Evolutionary conservation across 2,113 vertebrate genomes (phyloP).

Genomic region (Oreochromis aureus): DNA sequence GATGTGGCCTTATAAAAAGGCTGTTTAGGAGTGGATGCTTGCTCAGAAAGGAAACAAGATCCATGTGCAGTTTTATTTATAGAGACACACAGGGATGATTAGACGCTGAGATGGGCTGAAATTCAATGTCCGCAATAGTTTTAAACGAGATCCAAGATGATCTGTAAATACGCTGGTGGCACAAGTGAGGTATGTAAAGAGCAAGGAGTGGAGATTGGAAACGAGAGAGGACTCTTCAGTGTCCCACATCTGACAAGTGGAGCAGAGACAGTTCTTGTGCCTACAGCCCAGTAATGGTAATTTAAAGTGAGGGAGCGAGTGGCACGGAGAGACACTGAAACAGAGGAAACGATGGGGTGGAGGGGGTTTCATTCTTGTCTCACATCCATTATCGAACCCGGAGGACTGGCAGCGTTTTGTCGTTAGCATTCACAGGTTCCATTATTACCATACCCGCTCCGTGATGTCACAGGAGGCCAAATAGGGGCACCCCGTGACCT

Average conservation of each 20-base stretch:
- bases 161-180: neutral
- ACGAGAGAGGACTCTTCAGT: constrained; percentile 24
- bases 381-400: constrained; percentile 20
- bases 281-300: constrained; percentile 54
- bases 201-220: neutral
- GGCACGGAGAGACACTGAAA: constrained; percentile 10
- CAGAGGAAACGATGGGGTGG: neutral
- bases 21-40: neutral
- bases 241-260: constrained; percentile 65
- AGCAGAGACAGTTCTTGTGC: constrained; percentile 56
- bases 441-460: constrained; percentile 55
- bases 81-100: neutral
- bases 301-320: constrained; percentile 59
- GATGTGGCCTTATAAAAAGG: neutral
- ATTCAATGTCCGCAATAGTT: neutral
- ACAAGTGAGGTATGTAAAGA: neutral
- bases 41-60: neutral
- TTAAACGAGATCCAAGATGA: neutral
- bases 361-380: constrained; percentile 19
- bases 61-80: neutral
- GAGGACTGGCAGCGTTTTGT: constrained; percentile 30
- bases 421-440: constrained; percentile 48
- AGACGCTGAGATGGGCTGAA: neutral
- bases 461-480: constrained; percentile 64
- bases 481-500: constrained; percentile 58